A percentile compares a stretch with the other conserved stretches of the same genome.
phyloP scores from a whole-genome alignment of 2,113 vertebrate species.

The Haplochromis burtoni region DNA sequence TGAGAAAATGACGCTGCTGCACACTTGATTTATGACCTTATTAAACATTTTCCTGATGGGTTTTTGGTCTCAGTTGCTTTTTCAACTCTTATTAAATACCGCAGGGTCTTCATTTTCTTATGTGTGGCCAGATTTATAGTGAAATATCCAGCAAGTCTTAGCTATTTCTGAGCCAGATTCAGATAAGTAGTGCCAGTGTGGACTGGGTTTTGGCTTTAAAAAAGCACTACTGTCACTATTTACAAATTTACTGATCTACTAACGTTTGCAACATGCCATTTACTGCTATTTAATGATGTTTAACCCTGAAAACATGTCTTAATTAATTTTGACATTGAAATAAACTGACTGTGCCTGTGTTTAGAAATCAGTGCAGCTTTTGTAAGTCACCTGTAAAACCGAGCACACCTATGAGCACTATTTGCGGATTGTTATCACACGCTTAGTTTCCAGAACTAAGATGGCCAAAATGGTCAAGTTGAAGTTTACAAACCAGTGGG shows the following conservation, averaged over 20 bases:
- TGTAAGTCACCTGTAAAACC: neutral
- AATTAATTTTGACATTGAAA: neutral
- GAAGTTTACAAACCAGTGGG: neutral
- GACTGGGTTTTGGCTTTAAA: neutral
- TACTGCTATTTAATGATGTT: neutral
- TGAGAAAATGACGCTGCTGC: neutral
- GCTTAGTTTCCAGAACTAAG: neutral
- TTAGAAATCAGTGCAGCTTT: neutral
- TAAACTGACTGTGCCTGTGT: neutral
- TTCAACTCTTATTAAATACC: neutral
- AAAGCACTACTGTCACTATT: neutral
- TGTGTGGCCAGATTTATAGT: neutral
- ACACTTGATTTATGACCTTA: neutral
- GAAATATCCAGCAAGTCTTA: neutral
- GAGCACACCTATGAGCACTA: neutral
- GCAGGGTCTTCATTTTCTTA: neutral
- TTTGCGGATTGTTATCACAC: neutral
- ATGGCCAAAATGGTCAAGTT: neutral
- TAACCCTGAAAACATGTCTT: neutral
- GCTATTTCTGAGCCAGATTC: neutral
- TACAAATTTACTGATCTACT: rapidly evolving
- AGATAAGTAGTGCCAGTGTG: neutral
- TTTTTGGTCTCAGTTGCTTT: neutral
- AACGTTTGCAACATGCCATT: neutral
- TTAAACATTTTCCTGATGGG: neutral